These are phyloP conservation scores for Mesembrinibis cayennensis DNA, from an alignment of 2,113 vertebrate genomes.

Conservation along the genomic window DNA sequence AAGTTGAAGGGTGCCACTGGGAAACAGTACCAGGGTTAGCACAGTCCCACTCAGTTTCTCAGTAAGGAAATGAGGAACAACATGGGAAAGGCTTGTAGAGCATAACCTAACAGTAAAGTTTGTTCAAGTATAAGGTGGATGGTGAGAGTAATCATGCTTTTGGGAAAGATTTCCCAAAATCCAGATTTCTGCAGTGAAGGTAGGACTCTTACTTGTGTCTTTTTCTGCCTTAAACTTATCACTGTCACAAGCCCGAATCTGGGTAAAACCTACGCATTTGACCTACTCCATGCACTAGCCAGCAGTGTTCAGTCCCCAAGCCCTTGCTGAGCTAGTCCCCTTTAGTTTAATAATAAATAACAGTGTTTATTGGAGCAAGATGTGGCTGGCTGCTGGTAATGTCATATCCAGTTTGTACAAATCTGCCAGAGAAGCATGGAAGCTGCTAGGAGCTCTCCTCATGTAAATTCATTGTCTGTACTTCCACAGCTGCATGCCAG, in stretches of 20 bases:
- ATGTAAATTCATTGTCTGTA: conserved; percentile 11
- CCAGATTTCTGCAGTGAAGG: not conserved
- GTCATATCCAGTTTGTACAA: conserved; percentile 24
- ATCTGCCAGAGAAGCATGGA: conserved; percentile 13
- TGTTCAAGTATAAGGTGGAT: not conserved
- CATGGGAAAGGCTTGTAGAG: not conserved
- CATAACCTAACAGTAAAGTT: not conserved
- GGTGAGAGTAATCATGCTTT: not conserved
- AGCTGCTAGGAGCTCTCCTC: conserved; percentile 12
- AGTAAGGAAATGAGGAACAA: not conserved
- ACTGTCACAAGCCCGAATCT: not conserved
- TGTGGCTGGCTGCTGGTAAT: conserved; percentile 36
- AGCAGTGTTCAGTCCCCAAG: not conserved
- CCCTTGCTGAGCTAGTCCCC: not conserved
- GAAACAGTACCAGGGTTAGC: not conserved
- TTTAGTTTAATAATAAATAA: not conserved
- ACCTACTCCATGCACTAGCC: not conserved
- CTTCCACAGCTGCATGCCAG: conserved; percentile 7
- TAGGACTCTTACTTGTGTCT: not conserved
- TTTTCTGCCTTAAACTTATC: not conserved
- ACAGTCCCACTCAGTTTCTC: not conserved
- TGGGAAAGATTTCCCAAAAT: not conserved
- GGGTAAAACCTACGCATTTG: not conserved
- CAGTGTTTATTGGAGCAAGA: conserved; percentile 32
- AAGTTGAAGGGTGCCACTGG: not conserved